Base-by-base conservation (phyloP, 1,140 invertebrate species). In the Bombus cullumanus region DNA sequence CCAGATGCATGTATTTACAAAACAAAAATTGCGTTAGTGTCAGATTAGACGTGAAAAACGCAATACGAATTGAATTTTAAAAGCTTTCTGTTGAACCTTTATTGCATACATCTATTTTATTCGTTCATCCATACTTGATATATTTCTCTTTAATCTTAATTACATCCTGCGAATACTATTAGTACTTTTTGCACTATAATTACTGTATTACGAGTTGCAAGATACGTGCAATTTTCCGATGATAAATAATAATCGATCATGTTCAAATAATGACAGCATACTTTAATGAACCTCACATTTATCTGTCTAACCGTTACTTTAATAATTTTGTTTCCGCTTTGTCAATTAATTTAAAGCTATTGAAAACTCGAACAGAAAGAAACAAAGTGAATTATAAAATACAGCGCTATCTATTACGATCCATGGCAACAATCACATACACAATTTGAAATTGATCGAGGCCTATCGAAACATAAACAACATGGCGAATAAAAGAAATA, bases 171-270 rank as follows among this genome's bases (percentile, higher is more conserved):
- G 72, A 91, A 80, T 89, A 91, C 86, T 90, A 85, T 88, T 83
- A 91, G 84, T 87, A 89, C 83, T 83, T 94, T 94, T 94, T 94
- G 93, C 94, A 94, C 93, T 88, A 94, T 93, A 94, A 92, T 94
- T 94, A 94, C 92, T 94, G 89, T 93, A 93, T 86, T 92, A 92
- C 93, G 92, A 94, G 91, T 94, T 94, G 92, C 91, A 90, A 93
- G 82, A 89, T 93, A 94, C 89, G 91, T 93, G 93, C 93, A 94
- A 94, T 94, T 94, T 94, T 93, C 92, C 90, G 93, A 94, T 92
- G 93, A 94, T 93, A 92, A 94, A 94, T 94, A 94, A 94, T 94
- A 94, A 94, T 90, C 93, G 91, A 94, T 93, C 92, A 94, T 94
- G 94, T 94, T 94, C 93, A 94, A 94, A 91, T 91, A 91, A 91